Percentiles rank a stretch among this genome's conserved stretches.
These are phyloP conservation scores for Nerophis lumbriciformis DNA, from an alignment of 2,113 vertebrate species.

Conservation along the genomic window DNA sequence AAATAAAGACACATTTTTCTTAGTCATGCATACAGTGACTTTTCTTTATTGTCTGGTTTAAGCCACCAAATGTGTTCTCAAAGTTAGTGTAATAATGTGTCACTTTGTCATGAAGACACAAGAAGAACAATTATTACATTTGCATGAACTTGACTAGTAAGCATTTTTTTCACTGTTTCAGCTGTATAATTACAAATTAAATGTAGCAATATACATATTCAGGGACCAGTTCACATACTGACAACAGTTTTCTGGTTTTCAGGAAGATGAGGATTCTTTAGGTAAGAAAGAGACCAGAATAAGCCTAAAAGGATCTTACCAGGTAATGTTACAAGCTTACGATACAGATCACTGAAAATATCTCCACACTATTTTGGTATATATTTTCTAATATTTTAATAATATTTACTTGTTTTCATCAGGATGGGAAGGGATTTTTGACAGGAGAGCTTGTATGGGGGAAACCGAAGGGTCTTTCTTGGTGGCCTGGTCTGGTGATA, in stretches of 20 bases:
- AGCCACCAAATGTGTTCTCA: too few species aligned
- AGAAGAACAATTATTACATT: too few species aligned
- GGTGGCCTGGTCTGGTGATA: constrained; percentile 89
- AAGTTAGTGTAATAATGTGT: too few species aligned
- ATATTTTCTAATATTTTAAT: too few species aligned
- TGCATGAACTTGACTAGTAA: too few species aligned
- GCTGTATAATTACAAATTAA: too few species aligned
- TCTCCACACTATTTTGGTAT: neutral
- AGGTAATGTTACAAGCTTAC: constrained; percentile 37
- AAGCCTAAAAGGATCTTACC: constrained; percentile 43
- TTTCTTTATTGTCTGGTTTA: too few species aligned
- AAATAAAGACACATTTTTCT: too few species aligned
- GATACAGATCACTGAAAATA: neutral
- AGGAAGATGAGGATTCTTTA: constrained; percentile 35
- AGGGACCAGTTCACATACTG: neutral
- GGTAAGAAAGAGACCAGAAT: constrained; percentile 34
- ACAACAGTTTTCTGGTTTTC: neutral
- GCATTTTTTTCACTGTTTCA: too few species aligned
- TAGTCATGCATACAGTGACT: too few species aligned
- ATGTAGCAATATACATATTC: neutral
- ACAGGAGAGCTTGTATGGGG: constrained; percentile 88
- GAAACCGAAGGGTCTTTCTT: constrained; percentile 86
- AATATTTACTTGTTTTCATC: neutral
- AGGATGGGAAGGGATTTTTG: constrained; percentile 86
- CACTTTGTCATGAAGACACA: too few species aligned